Conservation (phyloP, 2,797 vertebrate genomes). For the Anisognathus igniventris region DNA sequence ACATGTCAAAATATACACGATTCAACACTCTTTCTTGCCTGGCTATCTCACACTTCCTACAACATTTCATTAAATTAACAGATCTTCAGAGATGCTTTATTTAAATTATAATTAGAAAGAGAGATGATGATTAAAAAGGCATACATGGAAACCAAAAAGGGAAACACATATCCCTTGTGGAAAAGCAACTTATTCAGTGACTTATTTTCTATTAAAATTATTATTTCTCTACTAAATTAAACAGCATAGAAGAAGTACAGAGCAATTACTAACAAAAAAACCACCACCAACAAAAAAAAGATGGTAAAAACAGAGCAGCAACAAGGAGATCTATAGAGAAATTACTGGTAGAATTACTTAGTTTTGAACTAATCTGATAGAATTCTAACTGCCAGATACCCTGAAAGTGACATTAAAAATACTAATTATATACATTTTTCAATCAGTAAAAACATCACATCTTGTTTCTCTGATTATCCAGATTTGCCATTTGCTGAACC, state of each 20-base stretch:
- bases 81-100: background rate
- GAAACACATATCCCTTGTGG: background rate
- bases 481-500: background rate
- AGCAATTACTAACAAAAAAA: background rate
- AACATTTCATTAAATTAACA: background rate
- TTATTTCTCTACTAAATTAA: background rate
- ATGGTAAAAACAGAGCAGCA: background rate
- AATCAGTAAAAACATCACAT: background rate
- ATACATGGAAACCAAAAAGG: background rate
- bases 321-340: background rate
- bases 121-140: background rate
- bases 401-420: background rate
- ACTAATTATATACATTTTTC: background rate
- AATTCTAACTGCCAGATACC: background rate
- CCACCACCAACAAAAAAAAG: accelerated
- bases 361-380: background rate
- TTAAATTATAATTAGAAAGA: background rate
- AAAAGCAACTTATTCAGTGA: background rate
- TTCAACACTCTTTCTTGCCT: background rate
- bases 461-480: background rate
- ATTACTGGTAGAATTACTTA: background rate
- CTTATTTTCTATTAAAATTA: background rate
- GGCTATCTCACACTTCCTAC: background rate
- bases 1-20: accelerated
- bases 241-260: background rate